Conservation (phyloP, 2,888 invertebrate species). For the Tinea pellionella region DNA sequence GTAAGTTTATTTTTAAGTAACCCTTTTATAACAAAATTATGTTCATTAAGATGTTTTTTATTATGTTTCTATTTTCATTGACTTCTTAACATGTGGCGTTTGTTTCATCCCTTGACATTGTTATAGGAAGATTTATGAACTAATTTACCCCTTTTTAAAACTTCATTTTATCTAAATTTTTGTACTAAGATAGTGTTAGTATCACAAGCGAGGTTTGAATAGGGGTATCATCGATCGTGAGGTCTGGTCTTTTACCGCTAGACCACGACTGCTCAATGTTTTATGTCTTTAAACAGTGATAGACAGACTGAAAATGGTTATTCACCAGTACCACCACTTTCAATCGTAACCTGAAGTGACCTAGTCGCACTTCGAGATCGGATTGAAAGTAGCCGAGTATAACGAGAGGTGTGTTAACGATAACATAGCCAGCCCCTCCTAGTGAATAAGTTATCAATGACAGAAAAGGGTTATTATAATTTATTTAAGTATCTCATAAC, state of each 20-base stretch:
- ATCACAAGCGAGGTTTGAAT: too few relatives aligned
- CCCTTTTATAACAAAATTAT: constrained; percentile 65
- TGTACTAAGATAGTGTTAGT: too few relatives aligned
- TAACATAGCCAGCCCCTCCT: background rate
- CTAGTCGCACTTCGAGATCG: too few relatives aligned
- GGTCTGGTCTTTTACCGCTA: too few relatives aligned
- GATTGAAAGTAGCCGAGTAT: too few relatives aligned
- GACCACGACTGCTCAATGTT: too few relatives aligned
- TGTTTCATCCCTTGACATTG: constrained; percentile 14
- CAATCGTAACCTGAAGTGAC: too few relatives aligned
- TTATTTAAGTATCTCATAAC: background rate
- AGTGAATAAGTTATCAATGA: background rate
- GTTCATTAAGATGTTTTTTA: constrained; percentile 62
- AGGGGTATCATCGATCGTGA: too few relatives aligned
- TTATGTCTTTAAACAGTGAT: too few relatives aligned
- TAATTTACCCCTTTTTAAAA: constrained; percentile 1
- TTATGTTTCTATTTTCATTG: constrained; percentile 39
- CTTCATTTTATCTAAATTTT: background rate
- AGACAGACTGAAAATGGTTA: too few relatives aligned
- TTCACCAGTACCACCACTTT: too few relatives aligned
- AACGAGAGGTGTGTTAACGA: too few relatives aligned
- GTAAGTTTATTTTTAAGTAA: constrained; percentile 53
- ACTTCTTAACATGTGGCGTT: constrained; percentile 18
- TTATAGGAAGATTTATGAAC: constrained; percentile 15
- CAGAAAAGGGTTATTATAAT: background rate